Base-by-base conservation (phyloP, 2,113 vertebrate genomes). In the Xiphophorus couchianus region DNA sequence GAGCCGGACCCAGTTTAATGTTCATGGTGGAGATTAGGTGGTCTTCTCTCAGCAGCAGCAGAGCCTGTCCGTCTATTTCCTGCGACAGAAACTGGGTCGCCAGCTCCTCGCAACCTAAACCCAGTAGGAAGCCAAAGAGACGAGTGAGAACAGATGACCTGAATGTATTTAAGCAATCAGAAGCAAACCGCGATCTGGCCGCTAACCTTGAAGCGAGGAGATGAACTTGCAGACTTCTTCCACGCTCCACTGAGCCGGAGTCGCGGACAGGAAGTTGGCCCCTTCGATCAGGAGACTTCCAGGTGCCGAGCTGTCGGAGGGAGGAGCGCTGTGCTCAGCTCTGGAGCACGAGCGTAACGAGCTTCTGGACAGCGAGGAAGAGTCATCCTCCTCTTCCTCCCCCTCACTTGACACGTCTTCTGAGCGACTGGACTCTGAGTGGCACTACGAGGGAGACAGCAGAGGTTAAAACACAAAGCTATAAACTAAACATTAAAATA, bases 1-100 rank as follows among this genome's bases (percentile, higher is more conserved):
- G 97, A 74, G 98, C 97, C 1, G 98, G 98, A 71, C 98, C 97
- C 86, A 99, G 93, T 86, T 99, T 99, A 90, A 99, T 97, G 82
- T 99, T 99, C 97, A 99, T 99, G 76, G 98, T 98, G 88, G 96
- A 97, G 95, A 99, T 99, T 42, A 99, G 97, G 74, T 99, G 98
- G 71, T 99, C 98, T 84, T 99, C 98, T 78, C 97, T 96, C 83
- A 99, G 94, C 65, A 99, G 94, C 86, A 99, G 86, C 77, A 99
- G 93, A 35, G 98, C 98, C 92, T 99, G 98, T 22, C 98, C 98
- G 30, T 99, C 98, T 42, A 99, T 99, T 90, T 99, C 98, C 93
- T 99, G 98, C 1, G 97, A 97, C 58, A 97, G 94, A 87, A 99
- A 99, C 80, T 99, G 96, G 60, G 96, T 94, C 0, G 97, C 97